These are phyloP conservation scores for Tuta absoluta DNA, from an alignment of 2,888 invertebrate species.

Conservation along the genomic window DNA sequence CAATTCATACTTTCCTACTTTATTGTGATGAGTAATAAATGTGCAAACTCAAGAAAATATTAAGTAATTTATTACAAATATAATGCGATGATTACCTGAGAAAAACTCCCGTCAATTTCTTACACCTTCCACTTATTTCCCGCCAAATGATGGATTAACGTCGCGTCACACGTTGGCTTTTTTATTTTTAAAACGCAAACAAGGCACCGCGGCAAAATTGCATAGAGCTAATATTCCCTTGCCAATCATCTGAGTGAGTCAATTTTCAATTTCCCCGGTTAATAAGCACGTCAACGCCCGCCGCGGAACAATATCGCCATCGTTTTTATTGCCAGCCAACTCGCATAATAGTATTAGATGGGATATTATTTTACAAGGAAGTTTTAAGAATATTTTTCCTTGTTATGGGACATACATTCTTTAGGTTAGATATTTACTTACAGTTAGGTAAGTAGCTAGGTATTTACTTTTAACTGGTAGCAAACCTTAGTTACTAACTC, in stretches of 20 bases:
- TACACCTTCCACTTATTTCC: conserved; percentile 29
- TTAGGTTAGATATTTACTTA: too few relatives aligned
- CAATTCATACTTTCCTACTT: too few relatives aligned
- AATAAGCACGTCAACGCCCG: conserved; percentile 75
- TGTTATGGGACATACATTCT: too few relatives aligned
- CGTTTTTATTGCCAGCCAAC: conserved; percentile 52
- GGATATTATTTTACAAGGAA: conserved; percentile 28
- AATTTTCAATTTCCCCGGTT: conserved; percentile 78
- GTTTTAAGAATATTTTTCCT: conserved; percentile 2
- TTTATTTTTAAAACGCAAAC: conserved; percentile 67
- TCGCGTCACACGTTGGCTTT: conserved; percentile 70
- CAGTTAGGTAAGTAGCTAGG: too few relatives aligned
- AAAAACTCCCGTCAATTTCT: conserved; percentile 33
- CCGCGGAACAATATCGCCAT: conserved; percentile 61
- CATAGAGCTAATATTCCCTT: conserved; percentile 77
- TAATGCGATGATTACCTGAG: conserved; percentile 10
- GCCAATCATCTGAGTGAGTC: conserved; percentile 77
- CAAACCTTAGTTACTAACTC: too few relatives aligned
- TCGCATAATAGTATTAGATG: conserved; percentile 37
- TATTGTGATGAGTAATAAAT: too few relatives aligned
- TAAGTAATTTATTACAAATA: too few relatives aligned
- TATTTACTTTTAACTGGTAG: too few relatives aligned
- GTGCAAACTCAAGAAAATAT: too few relatives aligned
- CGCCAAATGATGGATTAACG: conserved; percentile 74
- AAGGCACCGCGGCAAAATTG: conserved; percentile 63